Evolutionary conservation across 2,888 invertebrate genomes (phyloP), one percentile per base, ranked within the genome.

Genomic region (Abrostola tripartita): DNA sequence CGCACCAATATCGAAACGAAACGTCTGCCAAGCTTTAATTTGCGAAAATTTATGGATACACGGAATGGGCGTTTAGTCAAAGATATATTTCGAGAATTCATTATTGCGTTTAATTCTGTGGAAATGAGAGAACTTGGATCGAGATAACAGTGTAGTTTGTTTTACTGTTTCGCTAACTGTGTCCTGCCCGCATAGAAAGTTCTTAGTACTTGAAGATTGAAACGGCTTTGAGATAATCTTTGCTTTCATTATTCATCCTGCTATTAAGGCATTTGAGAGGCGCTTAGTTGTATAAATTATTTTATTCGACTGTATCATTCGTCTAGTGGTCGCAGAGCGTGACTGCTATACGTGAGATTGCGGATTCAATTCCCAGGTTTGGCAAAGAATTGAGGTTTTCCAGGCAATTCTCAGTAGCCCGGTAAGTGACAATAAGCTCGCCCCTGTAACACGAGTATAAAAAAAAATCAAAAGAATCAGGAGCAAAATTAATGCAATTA

Each of bases 11-110:
- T 24, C 57, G 10, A 41, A 51, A 11, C 36, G 6, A 9, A 36
- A 5, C 7, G 14, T 38, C 37, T 52, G 37, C 35, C 42, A 54
- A 60, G 37, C 42, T 40, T 42, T 74, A 58, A 61, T 75, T 73
- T 49, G 54, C 71, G 59, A 56, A 44, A 70, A 75, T 73, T 73
- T 73, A 73, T 70, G 37, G 61, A 9, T 49, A 73, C 72, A 75
- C 47, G 52, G 65, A 70, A 75, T 40, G 65, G 75, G 75, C 75
- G 72, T 51, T 59, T 51, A 40, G 56, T 65, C 75, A 55, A 57
- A 55, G 65, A 73, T 73, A 73, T 75, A 73, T 75, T 65, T 65
- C 38, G 58, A 36, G 61, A 65, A 75, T 73, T 75, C 65, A 75
- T 73, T 70, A 71, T 63, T 60, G 52, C 51, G 75, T 72, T 47